Evolutionary conservation across 2,888 invertebrate species (phyloP), one percentile per base, ranked within the genome.

Genomic region (Neoaliturus tenellus): DNA sequence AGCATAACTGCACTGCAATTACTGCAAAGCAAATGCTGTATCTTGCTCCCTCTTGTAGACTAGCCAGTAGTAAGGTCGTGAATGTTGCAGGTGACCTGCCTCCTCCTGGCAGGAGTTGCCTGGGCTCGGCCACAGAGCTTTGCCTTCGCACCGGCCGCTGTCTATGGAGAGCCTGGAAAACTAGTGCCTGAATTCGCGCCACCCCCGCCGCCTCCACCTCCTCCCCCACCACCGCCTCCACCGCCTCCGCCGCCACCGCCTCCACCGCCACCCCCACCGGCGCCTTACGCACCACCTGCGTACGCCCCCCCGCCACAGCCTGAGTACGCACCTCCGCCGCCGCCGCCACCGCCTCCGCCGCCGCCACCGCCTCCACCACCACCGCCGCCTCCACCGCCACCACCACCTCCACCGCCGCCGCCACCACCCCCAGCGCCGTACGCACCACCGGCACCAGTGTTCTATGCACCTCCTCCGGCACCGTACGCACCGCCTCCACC

Each of bases 41-140:
- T 25, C 25, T 62, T 25, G 23, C 5, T 28, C 31, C 8, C 2
- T 28, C 25, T 14, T 20, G 23, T 23, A 23, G 20, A 62, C 6
- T 14, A 62, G 8, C 8, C n/a, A 62, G 8, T 3, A 25, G 5
- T 17, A 51, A 23, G 17, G 5, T 51, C 4, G 5, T 8, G 5
- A 51, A 51, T 81, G 69, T 81, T 81, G n/a, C 81, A 81, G 81
- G 35, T 81, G 14, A 41, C 69, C 48, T 81, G 81, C 81, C 69
- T 81, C 3, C 51, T 81, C 0, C 14, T 81, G 51, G 81, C 81
- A 67, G 69, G 81, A 4, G 31, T 28, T 25, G 67, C 81, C 31
- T 69, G 69, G 69, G 69, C 69, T 25, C 48, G 20, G 71, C 69
- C 81, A 23, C 44, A 75, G 17, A n/a, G n/a, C n/a, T 41, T 41